Evolutionary conservation across 2,797 vertebrate species (phyloP), one percentile per base, ranked within the genome.

Genomic region (Chromobotia macracanthus): DNA sequence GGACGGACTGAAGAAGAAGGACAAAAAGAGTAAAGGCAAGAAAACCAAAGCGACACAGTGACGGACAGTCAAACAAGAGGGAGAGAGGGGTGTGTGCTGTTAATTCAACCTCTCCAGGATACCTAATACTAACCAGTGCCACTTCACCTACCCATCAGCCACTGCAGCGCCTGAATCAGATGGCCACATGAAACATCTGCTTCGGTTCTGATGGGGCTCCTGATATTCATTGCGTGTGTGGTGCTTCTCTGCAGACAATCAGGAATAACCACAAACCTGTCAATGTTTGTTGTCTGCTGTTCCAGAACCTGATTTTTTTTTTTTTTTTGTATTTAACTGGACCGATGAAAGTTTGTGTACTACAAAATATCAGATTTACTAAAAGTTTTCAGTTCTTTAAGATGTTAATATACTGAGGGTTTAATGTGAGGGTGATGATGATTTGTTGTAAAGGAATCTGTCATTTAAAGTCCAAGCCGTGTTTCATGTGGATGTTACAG

Each of bases 11-110:
- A 99, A 99, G 94, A 99, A 99, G 91, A 97, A 98, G 88, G 97
- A 99, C 88, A 99, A 98, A 88, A 99, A 98, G 91, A 98, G 95
- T 91, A 99, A 99, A 94, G 96, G 92, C 88, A 99, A 99, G 95
- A 99, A 99, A 90, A 96, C 92, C 84, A 98, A 97, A 94, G 95
- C 98, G 82, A 96, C 95, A 3, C 95, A 98, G 90, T 98, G 94
- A 82, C 9, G 13, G 73, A 65, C 23, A 7, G 10, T 31, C 3
- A 56, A 56, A 15, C 8, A 94, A 82, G 4, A 12, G 72, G 58
- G 31, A 4, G 64, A 11, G 38, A 48, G 23, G 23, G 12, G 56
- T 23, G 23, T 13, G 5, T 51, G 50, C 58, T 81, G 79, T 77
- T 81, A 16, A 72, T 80, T 70, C 28, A 65, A 56, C 35, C 44